Conservation (phyloP, 1,140 invertebrate species). For the Latrodectus geometricus region DNA sequence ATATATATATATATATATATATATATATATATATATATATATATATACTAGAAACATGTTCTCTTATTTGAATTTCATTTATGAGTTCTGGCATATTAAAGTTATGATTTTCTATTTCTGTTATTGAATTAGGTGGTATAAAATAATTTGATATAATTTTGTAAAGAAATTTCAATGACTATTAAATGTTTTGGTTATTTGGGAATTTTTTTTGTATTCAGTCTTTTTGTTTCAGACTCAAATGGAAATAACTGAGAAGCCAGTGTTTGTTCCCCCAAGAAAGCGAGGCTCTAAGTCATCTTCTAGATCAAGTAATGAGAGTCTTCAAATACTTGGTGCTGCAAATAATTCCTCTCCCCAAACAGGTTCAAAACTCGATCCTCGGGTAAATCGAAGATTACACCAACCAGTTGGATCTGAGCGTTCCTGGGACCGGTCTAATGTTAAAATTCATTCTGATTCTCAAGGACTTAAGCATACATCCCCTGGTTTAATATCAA, state of each 20-base stretch:
- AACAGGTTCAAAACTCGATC: constrained; percentile 49
- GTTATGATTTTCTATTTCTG: too few species aligned
- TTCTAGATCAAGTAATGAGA: constrained; percentile 47
- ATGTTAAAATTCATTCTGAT: constrained; percentile 36
- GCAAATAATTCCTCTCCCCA: constrained; percentile 46
- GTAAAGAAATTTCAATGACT: too few species aligned
- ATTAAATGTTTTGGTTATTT: too few species aligned
- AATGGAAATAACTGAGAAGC: constrained; percentile 58
- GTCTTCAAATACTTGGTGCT: constrained; percentile 45
- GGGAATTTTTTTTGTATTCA: too few species aligned
- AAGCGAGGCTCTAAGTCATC: constrained; percentile 60
- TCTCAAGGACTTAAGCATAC: constrained; percentile 20
- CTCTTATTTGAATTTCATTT: too few species aligned
- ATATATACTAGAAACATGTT: too few species aligned
- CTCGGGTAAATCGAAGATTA: constrained; percentile 42
- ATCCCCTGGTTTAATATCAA: constrained; percentile 30
- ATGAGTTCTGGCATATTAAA: too few species aligned
- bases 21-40: too few species aligned
- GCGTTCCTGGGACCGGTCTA: constrained; percentile 8
- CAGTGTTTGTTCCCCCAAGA: constrained; percentile 56
- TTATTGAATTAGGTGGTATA: too few species aligned
- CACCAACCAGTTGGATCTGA: constrained; percentile 21
- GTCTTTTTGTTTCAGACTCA: constrained; percentile 2
- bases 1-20: too few species aligned
- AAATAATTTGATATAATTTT: too few species aligned